These are phyloP conservation scores for Xiphophorus maculatus DNA, from an alignment of 2,113 vertebrate species.

Conservation along the genomic window DNA sequence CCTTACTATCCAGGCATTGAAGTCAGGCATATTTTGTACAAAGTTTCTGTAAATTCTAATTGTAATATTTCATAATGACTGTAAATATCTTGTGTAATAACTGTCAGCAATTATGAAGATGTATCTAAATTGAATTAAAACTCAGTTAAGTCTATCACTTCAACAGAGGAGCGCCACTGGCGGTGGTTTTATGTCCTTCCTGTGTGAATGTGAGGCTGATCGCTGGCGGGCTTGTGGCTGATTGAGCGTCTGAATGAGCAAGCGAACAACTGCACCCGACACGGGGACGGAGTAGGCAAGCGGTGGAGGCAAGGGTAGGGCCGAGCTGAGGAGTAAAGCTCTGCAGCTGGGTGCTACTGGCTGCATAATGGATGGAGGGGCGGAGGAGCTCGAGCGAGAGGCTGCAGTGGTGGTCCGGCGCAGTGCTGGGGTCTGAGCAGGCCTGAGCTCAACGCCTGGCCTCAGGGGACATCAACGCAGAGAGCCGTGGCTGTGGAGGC, in stretches of 20 bases:
- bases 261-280: conserved; percentile 37
- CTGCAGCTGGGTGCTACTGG: conserved; percentile 56
- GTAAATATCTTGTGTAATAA: conserved; percentile 98
- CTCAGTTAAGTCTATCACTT: conserved; percentile 89
- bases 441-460: conserved; percentile 43
- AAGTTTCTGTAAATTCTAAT: conserved; percentile 91
- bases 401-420: conserved; percentile 43
- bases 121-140: conserved; percentile 93
- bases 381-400: conserved; percentile 16
- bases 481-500: conserved; percentile 64
- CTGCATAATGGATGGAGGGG: conserved; percentile 70
- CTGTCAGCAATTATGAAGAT: conserved; percentile 95
- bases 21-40: conserved; percentile 87
- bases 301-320: conserved; percentile 31
- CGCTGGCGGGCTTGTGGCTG: conserved; percentile 33
- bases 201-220: conserved; percentile 41
- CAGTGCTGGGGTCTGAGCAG: conserved; percentile 42
- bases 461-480: conserved; percentile 76
- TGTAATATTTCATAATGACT: conserved; percentile 93
- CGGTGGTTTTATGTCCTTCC: conserved; percentile 60
- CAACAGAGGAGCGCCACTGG: conserved; percentile 80
- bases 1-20: conserved; percentile 91
- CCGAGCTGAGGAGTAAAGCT: conserved; percentile 42
- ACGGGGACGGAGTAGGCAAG: conserved; percentile 17
- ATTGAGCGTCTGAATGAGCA: conserved; percentile 53